Percentiles rank a stretch among this genome's conserved stretches.
Evolutionary conservation across 35 echinoderm and acorn worm genomes (phyloP).

Genomic region (Apostichopus parvimensis): DNA sequence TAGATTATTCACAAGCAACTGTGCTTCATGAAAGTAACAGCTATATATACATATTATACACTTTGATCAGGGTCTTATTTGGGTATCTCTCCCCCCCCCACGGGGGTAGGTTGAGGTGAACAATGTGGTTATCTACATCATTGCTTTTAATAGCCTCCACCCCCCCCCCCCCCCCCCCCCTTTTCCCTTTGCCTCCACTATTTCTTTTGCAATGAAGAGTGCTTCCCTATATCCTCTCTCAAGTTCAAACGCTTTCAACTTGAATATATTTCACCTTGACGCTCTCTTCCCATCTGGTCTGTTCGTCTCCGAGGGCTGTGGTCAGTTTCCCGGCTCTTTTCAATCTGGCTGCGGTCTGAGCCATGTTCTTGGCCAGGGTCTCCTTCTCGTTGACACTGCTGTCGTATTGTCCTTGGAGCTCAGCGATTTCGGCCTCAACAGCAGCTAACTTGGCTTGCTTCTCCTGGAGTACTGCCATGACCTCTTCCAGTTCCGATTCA

Average conservation of each 20-base stretch:
- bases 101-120: no score
- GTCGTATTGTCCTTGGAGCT: constrained; percentile 86
- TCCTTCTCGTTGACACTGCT: constrained; percentile 80
- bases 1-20: no score
- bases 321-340: constrained; percentile 96
- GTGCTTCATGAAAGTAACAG: no score
- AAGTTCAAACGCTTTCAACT: neutral
- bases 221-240: neutral
- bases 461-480: constrained; percentile 89
- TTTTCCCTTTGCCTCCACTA: no score
- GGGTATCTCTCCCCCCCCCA: no score
- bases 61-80: no score
- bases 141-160: no score
- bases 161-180: no score
- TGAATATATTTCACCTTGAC: constrained; percentile 65
- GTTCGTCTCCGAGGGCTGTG: constrained; percentile 96
- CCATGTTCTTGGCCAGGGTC: constrained; percentile 69
- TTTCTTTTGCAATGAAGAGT: no score
- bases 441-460: constrained; percentile 88
- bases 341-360: constrained; percentile 82
- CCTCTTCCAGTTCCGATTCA: constrained; percentile 70
- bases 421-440: constrained; percentile 90
- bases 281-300: constrained; percentile 91
- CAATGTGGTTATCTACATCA: no score
- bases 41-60: no score